phyloP scores from a whole-genome alignment of 2,888 invertebrate species.

The Malacosoma neustria region DNA sequence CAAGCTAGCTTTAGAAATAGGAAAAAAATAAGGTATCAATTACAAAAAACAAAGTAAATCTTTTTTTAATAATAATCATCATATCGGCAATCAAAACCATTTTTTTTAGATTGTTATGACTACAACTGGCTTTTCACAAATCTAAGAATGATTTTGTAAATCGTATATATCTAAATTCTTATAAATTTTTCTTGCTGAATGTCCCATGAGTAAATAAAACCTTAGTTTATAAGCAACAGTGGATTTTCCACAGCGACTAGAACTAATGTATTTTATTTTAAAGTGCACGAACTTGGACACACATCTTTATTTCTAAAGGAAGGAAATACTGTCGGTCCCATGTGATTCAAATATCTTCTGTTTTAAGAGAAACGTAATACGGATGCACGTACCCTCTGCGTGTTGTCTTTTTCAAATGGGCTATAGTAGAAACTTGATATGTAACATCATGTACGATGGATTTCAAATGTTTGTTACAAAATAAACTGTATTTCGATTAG shows the following conservation, averaged over 20 bases:
- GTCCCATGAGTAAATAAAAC: background rate
- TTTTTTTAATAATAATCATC: too few relatives aligned
- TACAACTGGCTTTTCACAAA: too few relatives aligned
- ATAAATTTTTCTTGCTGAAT: too few relatives aligned
- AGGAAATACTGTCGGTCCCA: conserved; percentile 66
- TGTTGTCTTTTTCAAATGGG: conserved; percentile 66
- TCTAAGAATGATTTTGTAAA: too few relatives aligned
- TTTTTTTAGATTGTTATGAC: too few relatives aligned
- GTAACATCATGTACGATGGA: conserved; percentile 30
- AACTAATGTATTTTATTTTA: conserved; percentile 62
- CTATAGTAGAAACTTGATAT: conserved; percentile 58
- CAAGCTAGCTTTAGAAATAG: too few relatives aligned
- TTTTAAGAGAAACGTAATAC: conserved; percentile 71
- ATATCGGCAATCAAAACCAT: too few relatives aligned
- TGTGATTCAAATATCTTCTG: conserved; percentile 66
- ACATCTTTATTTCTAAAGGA: conserved; percentile 45
- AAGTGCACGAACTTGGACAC: conserved; percentile 39
- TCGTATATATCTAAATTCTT: too few relatives aligned
- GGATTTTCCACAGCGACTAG: conserved; percentile 33
- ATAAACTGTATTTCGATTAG: conserved; percentile 47
- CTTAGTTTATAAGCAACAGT: too few relatives aligned
- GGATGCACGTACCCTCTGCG: conserved; percentile 58
- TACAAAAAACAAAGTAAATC: too few relatives aligned
- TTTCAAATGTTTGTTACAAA: conserved; percentile 49
- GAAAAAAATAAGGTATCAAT: too few relatives aligned